Conservation (phyloP, 2,797 vertebrate genomes). For the Thunnus albacares region DNA sequence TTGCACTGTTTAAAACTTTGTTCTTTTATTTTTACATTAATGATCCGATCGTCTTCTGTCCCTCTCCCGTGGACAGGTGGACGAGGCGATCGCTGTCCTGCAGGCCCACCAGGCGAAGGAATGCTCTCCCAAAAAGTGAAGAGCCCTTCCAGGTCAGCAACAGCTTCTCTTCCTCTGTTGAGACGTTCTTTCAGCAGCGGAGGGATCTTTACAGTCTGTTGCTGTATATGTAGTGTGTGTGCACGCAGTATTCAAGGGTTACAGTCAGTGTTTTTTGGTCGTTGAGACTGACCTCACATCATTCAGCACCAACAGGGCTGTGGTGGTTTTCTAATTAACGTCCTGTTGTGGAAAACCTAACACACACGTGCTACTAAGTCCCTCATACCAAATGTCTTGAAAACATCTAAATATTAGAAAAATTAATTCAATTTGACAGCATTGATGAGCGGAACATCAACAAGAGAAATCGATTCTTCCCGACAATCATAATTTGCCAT, state of each 20-base stretch:
- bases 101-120: slow-evolving; percentile 92
- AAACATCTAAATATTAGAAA: neutral
- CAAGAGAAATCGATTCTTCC: neutral
- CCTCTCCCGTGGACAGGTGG: slow-evolving; percentile 83
- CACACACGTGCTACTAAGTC: neutral
- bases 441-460: neutral
- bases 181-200: neutral
- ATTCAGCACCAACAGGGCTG: too few relatives aligned
- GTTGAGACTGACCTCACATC: too few relatives aligned
- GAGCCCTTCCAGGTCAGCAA: slow-evolving; percentile 68
- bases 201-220: neutral
- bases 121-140: slow-evolving; percentile 81
- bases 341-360: neutral
- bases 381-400: neutral
- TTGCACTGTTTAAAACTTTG: neutral
- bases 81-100: slow-evolving; percentile 94
- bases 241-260: neutral
- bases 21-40: too few relatives aligned
- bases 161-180: neutral
- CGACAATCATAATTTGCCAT: neutral
- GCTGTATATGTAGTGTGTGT: too few relatives aligned
- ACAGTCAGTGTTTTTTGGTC: neutral
- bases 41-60: too few relatives aligned
- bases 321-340: too few relatives aligned
- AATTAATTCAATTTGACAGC: neutral